Conservation (phyloP, 1,140 invertebrate genomes). For the Diachasma alloeum region DNA sequence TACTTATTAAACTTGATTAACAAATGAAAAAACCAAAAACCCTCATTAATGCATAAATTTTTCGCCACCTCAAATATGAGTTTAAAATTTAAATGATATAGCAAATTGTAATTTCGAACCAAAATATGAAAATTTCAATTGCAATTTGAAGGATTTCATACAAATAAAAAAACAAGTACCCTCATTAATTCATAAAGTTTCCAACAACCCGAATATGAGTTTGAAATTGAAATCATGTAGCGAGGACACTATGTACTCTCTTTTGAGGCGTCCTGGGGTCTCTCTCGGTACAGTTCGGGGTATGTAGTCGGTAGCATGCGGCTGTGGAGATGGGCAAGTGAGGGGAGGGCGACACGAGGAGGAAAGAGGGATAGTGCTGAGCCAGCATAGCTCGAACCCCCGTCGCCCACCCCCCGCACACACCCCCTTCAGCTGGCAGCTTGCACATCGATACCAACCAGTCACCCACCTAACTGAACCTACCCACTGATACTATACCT, state of each 20-base stretch:
- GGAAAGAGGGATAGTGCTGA: slow-evolving; percentile 63
- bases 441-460: slow-evolving; percentile 65
- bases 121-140: neutral
- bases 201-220: neutral
- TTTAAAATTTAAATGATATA: too few species aligned
- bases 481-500: slow-evolving; percentile 10
- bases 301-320: neutral
- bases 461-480: slow-evolving; percentile 56
- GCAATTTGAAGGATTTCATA: neutral
- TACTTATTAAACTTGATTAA: too few species aligned
- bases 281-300: neutral
- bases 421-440: slow-evolving; percentile 20
- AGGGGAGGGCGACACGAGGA: slow-evolving; percentile 38
- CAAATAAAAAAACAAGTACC: neutral
- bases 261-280: neutral
- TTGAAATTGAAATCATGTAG: slow-evolving; percentile 11
- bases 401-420: slow-evolving; percentile 5
- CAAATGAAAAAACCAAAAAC: too few species aligned
- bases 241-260: neutral
- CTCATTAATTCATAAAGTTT: neutral
- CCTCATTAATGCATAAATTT: too few species aligned
- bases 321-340: neutral
- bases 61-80: too few species aligned
- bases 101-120: too few species aligned
- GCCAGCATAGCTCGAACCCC: slow-evolving; percentile 61